Percentiles rank a stretch among this genome's conserved stretches.
Conservation (phyloP, 2,113 vertebrate genomes). For the Brachypodius melanocephalos region DNA sequence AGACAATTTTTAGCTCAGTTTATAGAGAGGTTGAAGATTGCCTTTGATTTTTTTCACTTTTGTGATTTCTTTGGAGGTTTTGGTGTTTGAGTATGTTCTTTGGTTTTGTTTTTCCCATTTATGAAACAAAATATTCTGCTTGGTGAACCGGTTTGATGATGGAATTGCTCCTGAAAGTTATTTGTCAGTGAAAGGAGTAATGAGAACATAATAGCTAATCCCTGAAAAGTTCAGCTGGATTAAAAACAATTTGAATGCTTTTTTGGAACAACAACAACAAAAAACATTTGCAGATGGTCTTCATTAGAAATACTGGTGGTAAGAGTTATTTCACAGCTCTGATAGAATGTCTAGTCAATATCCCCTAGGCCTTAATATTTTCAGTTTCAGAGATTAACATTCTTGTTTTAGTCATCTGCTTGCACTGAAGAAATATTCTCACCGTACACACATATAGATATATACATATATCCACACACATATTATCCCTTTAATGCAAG, state of each 20-base stretch:
- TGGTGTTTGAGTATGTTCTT: neutral
- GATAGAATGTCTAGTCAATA: constrained; percentile 18
- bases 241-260: constrained; percentile 4
- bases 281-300: constrained; percentile 34
- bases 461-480: accelerated
- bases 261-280: neutral
- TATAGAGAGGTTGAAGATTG: neutral
- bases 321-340: constrained; percentile 21
- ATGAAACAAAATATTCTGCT: neutral
- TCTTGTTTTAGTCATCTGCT: neutral
- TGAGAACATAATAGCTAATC: constrained; percentile 32
- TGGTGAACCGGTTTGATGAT: neutral
- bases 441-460: neutral
- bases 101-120: neutral
- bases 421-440: neutral
- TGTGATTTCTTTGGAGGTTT: neutral
- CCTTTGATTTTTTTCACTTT: neutral
- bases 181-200: constrained; percentile 40
- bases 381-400: neutral
- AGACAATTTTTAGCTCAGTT: neutral
- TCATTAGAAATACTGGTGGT: constrained; percentile 41
- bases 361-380: constrained; percentile 34
- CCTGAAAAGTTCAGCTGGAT: constrained; percentile 29
- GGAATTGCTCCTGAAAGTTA: neutral
- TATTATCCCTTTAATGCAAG: neutral